Conservation (phyloP, 1,140 invertebrate genomes). For the Cyclargus thomasi region DNA sequence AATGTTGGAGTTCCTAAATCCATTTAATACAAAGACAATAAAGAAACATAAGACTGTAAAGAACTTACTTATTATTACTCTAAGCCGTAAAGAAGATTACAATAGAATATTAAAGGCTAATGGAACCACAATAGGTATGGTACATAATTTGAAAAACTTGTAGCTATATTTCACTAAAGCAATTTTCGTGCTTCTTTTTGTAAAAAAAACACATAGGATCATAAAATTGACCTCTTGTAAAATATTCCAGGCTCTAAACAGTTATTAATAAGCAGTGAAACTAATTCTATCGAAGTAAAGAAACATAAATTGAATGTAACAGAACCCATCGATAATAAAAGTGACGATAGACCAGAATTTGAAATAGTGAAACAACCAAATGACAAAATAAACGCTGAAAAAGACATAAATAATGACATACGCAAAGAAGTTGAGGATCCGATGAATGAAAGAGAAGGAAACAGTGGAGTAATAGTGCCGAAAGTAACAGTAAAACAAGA, state of each 20-base stretch:
- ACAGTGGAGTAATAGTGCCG: not conserved
- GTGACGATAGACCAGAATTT: not conserved
- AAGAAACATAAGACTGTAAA: conserved; percentile 17
- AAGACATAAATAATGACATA: not conserved
- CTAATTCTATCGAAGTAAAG: not conserved
- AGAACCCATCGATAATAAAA: not conserved
- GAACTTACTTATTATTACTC: conserved; percentile 13
- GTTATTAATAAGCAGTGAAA: not conserved
- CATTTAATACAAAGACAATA: conserved; percentile 5
- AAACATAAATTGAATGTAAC: not conserved
- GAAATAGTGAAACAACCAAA: not conserved
- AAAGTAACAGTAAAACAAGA: not conserved
- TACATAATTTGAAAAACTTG: too few relatives aligned
- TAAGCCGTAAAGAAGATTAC: conserved; percentile 11
- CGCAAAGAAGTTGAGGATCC: not conserved
- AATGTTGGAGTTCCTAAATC: conserved; percentile 13
- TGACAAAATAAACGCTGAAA: not conserved
- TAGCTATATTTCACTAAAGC: not conserved
- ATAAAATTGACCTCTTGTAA: not conserved
- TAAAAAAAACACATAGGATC: too few relatives aligned
- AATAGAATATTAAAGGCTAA: conserved; percentile 4
- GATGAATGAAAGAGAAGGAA: not conserved
- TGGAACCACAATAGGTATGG: conserved; percentile 8
- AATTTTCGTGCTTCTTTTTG: too few relatives aligned
- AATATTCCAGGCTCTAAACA: not conserved